phyloP scores from a whole-genome alignment of 2,888 invertebrate genomes.

The Chouioia cunea region DNA sequence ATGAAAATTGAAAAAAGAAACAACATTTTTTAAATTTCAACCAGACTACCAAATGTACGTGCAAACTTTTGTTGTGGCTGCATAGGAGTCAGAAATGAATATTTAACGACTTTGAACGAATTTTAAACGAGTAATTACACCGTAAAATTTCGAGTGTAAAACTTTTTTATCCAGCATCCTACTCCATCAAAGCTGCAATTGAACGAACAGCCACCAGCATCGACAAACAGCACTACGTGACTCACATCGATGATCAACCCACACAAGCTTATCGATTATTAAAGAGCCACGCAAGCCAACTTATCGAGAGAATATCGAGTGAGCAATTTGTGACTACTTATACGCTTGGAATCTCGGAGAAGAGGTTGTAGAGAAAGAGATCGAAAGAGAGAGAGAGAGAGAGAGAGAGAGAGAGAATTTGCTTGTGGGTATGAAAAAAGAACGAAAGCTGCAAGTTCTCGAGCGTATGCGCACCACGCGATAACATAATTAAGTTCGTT shows the following conservation, averaged over 20 bases:
- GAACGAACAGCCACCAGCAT: too few species aligned
- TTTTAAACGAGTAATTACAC: slow-evolving; percentile 45
- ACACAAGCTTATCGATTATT: neutral
- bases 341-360: slow-evolving; percentile 9
- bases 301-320: slow-evolving; percentile 22
- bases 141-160: slow-evolving; percentile 29
- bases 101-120: slow-evolving; percentile 36
- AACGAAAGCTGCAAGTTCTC: too few species aligned
- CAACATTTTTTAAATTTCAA: too few species aligned
- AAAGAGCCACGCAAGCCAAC: neutral
- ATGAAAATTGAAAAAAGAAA: too few species aligned
- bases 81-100: slow-evolving; percentile 25
- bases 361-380: slow-evolving; percentile 1
- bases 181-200: slow-evolving; percentile 1
- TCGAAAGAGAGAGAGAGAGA: slow-evolving; percentile 14
- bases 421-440: slow-evolving; percentile 4
- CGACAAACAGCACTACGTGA: too few species aligned
- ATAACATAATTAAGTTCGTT: slow-evolving; percentile 60
- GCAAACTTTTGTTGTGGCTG: neutral
- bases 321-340: slow-evolving; percentile 17
- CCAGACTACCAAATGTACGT: too few species aligned
- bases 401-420: slow-evolving; percentile 30
- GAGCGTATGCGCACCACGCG: slow-evolving; percentile 39
- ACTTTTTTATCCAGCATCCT: slow-evolving; percentile 3
- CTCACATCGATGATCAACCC: neutral